A percentile compares a stretch with the other conserved stretches of the same genome.
These are phyloP conservation scores for Isoperla grammatica DNA, from an alignment of 2,888 invertebrate species.

Conservation along the genomic window DNA sequence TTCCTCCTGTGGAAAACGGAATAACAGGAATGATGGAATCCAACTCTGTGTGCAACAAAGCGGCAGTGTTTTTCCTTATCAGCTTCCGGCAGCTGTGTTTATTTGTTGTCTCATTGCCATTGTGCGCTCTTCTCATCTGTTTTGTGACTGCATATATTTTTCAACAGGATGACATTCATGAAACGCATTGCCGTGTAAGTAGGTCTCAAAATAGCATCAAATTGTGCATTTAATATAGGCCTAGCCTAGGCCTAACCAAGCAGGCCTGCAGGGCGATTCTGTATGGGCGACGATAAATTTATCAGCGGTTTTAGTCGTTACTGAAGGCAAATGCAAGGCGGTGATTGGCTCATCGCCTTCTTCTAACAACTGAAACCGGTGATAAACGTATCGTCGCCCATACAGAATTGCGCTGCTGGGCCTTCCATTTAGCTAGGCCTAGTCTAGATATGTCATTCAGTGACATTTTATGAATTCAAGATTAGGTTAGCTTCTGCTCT, in stretches of 20 bases:
- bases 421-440: neutral
- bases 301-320: too few species aligned
- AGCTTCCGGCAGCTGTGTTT: slow-evolving; percentile 77
- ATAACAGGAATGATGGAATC: slow-evolving; percentile 26
- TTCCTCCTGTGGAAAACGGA: too few species aligned
- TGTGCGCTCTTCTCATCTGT: slow-evolving; percentile 78
- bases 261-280: too few species aligned
- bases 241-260: neutral
- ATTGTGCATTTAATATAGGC: neutral
- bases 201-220: neutral
- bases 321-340: too few species aligned
- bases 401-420: too few species aligned
- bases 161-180: slow-evolving; percentile 89
- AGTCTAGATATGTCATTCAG: neutral
- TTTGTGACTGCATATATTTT: slow-evolving; percentile 85
- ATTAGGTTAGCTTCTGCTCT: neutral
- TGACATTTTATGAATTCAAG: neutral
- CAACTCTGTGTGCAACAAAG: slow-evolving; percentile 29
- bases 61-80: slow-evolving; percentile 39
- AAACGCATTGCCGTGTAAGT: slow-evolving; percentile 90
- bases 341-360: too few species aligned
- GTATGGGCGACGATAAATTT: too few species aligned
- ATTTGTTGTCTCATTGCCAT: slow-evolving; percentile 77
- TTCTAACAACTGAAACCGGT: too few species aligned
- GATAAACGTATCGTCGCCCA: too few species aligned